Evolutionary conservation across 2,797 vertebrate species (phyloP), one percentile per base, ranked within the genome.

Genomic region (Platyrinchus mystaceus): DNA sequence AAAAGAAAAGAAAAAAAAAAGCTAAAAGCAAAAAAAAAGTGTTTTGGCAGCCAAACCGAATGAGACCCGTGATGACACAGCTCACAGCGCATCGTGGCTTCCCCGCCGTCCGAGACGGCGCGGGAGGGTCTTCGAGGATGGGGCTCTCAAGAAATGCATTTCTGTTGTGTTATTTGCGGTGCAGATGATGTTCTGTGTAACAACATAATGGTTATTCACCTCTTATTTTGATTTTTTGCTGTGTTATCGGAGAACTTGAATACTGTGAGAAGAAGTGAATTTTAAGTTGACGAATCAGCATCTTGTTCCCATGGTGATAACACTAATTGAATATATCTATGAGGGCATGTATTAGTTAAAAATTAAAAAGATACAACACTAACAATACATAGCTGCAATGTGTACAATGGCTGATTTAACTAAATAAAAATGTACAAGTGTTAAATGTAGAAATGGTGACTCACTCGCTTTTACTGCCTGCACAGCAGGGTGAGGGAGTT

Each of bases 231-330:
- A 86, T 96, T 96, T 97, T 97, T 98, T 98, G 98, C 98, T 98
- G 98, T 98, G 98, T 98, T 98, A 98, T 98, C 97, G 96, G 96
- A 97, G 97, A 98, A 98, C 97, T 98, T 98, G 98, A 98, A 98
- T 98, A 98, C 99, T 99, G 99, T 99, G 99, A 99, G 98, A 98
- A 98, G 97, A 98, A 98, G 98, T 99, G 99, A 98, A 98, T 98
- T 99, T 99, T 99, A 97, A 98, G 97, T 98, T 98, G 98, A 98
- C 83, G 97, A 98, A 97, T 98, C 97, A 98, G 98, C 98, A 99
- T 99, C 98, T 98, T 99, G 98, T 99, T 98, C 98, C 98, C 98
- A 98, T 99, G 98, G 98, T 99, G 98, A 98, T 98, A 98, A 98
- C 98, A 98, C 98, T 98, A 98, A 98, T 97, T 98, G 98, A 99